Conservation (phyloP, 2,113 vertebrate genomes). For the Turdus rufiventris region DNA sequence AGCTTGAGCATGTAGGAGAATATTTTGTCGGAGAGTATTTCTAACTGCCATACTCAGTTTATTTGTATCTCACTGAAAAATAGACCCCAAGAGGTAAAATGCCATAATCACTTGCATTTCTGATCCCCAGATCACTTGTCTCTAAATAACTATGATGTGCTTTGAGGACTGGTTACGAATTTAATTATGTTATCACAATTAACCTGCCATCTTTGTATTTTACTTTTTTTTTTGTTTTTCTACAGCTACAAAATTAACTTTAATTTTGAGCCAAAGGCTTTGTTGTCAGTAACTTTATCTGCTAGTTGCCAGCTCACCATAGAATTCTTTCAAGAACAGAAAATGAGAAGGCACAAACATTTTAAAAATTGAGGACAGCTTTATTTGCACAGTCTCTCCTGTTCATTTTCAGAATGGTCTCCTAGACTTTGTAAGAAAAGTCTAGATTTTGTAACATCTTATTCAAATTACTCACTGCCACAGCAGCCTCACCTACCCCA, state of each 20-base stretch:
- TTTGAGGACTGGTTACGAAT: conserved; percentile 8
- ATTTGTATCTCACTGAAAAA: conserved; percentile 36
- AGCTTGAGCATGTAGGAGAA: conserved; percentile 26
- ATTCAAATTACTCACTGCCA: background rate
- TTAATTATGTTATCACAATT: conserved; percentile 57
- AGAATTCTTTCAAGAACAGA: conserved; percentile 5
- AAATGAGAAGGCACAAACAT: background rate
- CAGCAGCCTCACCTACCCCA: background rate
- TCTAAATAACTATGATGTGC: conserved; percentile 44
- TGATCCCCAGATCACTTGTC: conserved; percentile 25
- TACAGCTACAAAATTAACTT: background rate
- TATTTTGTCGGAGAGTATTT: conserved; percentile 47
- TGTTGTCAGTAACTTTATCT: conserved; percentile 37
- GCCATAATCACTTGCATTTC: conserved; percentile 33
- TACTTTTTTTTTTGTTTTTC: background rate
- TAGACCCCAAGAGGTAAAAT: conserved; percentile 49
- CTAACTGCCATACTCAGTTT: conserved; percentile 55
- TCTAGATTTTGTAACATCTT: background rate
- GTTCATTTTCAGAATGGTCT: background rate
- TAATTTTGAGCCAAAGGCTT: background rate
- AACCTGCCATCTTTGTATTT: conserved; percentile 44
- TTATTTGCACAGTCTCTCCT: background rate
- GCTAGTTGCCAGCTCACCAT: background rate
- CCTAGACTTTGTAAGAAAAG: background rate
- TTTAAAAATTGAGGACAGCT: background rate